phyloP scores from a whole-genome alignment of 1,140 invertebrate genomes.

The Drosophila hydei region DNA sequence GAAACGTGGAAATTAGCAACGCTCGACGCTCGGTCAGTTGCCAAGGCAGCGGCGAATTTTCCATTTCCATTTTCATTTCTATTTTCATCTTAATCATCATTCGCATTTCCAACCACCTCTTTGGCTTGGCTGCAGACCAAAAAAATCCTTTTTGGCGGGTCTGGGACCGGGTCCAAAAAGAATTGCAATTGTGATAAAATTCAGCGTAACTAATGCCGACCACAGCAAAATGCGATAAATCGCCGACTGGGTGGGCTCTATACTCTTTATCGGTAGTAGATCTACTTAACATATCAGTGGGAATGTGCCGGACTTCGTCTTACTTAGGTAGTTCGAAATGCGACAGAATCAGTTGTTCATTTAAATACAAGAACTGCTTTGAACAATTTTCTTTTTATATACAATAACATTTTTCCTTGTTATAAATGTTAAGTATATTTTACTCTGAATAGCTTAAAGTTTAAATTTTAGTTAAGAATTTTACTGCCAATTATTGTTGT shows the following conservation, averaged over 20 bases:
- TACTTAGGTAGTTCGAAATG: neutral
- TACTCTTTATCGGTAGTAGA: slow-evolving; percentile 24
- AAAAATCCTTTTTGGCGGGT: slow-evolving; percentile 33
- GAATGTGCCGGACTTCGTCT: too few relatives aligned
- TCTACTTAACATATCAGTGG: neutral
- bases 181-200: slow-evolving; percentile 83
- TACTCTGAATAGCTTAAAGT: too few relatives aligned
- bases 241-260: slow-evolving; percentile 48
- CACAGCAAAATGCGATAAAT: slow-evolving; percentile 80
- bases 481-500: too few relatives aligned
- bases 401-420: too few relatives aligned
- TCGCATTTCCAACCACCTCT: slow-evolving; percentile 12
- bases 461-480: too few relatives aligned
- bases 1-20: slow-evolving; percentile 60
- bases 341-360: too few relatives aligned
- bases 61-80: slow-evolving; percentile 12
- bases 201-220: slow-evolving; percentile 81
- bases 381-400: too few relatives aligned
- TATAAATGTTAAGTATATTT: too few relatives aligned
- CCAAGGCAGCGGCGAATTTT: slow-evolving; percentile 51
- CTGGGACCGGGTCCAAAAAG: slow-evolving; percentile 49
- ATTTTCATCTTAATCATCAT: slow-evolving; percentile 22
- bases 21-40: slow-evolving; percentile 52
- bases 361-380: too few relatives aligned
- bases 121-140: slow-evolving; percentile 58